These are phyloP conservation scores for Zeugodacus cucurbitae DNA, from an alignment of 1,140 invertebrate species.

Conservation along the genomic window DNA sequence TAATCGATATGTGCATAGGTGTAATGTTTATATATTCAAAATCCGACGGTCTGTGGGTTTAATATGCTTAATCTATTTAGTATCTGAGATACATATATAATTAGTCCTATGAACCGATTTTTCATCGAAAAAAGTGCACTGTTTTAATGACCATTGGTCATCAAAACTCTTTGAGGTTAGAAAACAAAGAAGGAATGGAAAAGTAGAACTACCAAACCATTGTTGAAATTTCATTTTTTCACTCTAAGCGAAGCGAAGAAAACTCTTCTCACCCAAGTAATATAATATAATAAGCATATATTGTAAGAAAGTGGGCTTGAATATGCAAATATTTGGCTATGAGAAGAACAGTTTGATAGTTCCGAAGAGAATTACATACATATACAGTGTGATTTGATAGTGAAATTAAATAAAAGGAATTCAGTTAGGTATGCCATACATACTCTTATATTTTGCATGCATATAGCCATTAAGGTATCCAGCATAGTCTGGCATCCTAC, in stretches of 20 bases:
- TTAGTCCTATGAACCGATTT: too few relatives aligned
- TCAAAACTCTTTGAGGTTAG: constrained; percentile 52
- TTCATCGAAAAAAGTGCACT: too few relatives aligned
- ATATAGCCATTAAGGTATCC: not conserved
- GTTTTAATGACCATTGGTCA: constrained; percentile 64
- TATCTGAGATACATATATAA: too few relatives aligned
- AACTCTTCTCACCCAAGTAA: not conserved
- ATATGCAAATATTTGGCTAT: not conserved
- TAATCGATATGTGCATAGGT: constrained; percentile 47
- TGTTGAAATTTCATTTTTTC: not conserved
- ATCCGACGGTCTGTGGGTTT: too few relatives aligned
- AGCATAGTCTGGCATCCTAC: not conserved
- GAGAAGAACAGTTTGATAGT: not conserved
- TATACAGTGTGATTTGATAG: not conserved
- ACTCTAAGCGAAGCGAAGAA: not conserved
- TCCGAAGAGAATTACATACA: not conserved
- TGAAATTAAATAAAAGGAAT: not conserved
- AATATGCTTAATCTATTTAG: too few relatives aligned
- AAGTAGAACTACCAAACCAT: not conserved
- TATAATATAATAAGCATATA: not conserved
- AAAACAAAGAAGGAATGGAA: not conserved
- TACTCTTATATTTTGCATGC: not conserved
- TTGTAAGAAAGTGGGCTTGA: not conserved
- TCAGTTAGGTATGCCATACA: not conserved
- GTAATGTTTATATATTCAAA: not conserved